Evolutionary conservation across 1,140 invertebrate genomes (phyloP).

Genomic region (Drosophila repleta): DNA sequence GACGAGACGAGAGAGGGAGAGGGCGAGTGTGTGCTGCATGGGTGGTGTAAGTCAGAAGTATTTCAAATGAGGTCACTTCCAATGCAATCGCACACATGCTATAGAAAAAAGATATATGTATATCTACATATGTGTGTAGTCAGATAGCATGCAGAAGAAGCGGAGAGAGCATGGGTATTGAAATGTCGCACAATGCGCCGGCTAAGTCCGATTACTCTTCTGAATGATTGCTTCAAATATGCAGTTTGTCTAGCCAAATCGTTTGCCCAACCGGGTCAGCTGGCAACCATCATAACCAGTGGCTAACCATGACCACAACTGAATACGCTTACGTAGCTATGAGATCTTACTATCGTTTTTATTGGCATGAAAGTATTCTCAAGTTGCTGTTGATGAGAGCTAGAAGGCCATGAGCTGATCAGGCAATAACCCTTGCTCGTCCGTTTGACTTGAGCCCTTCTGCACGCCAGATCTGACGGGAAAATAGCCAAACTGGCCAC

Average conservation of each 20-base stretch:
- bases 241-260: constrained; percentile 12
- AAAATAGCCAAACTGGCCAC: no score
- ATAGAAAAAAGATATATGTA: constrained; percentile 5
- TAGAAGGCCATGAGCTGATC: no score
- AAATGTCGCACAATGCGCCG: constrained; percentile 61
- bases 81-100: constrained; percentile 39
- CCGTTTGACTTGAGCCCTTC: no score
- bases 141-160: background rate
- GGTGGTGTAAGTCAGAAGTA: constrained; percentile 47
- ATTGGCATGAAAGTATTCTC: no score
- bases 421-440: no score
- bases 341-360: no score
- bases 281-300: constrained; percentile 1
- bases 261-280: constrained; percentile 15
- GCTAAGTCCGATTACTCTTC: constrained; percentile 57
- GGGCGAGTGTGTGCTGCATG: constrained; percentile 1
- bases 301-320: background rate
- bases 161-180: constrained; percentile 44
- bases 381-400: no score
- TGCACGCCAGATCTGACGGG: no score
- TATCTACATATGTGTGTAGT: background rate
- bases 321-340: no score
- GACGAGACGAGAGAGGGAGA: background rate
- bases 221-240: constrained; percentile 23
- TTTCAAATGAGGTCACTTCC: constrained; percentile 64